phyloP scores from a whole-genome alignment of 2,113 vertebrate genomes.

The Hiodon tergisus region DNA sequence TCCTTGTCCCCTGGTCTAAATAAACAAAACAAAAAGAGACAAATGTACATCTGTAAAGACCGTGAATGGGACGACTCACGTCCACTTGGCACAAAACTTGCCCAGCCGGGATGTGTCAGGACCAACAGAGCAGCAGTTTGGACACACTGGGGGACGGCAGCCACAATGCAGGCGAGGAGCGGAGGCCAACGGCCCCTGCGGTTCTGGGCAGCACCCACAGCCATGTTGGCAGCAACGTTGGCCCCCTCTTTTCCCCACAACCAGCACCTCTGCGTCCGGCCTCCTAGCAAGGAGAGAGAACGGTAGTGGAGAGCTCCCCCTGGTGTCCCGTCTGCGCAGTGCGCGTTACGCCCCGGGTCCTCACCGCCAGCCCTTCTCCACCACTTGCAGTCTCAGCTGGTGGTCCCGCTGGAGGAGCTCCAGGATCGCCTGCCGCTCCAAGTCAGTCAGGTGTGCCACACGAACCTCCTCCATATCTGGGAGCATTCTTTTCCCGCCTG shows the following conservation, averaged over 20 bases:
- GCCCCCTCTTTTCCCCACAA: slow-evolving; percentile 84
- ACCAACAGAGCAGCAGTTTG: slow-evolving; percentile 62
- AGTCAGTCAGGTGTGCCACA: slow-evolving; percentile 76
- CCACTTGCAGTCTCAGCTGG: slow-evolving; percentile 68
- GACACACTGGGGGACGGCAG: slow-evolving; percentile 86
- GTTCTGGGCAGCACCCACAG: slow-evolving; percentile 85
- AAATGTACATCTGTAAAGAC: background rate
- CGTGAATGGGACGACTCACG: slow-evolving; percentile 65
- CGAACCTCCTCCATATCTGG: slow-evolving; percentile 67
- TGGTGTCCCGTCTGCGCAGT: too few species aligned
- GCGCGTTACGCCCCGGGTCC: slow-evolving; percentile 13
- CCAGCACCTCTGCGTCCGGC: slow-evolving; percentile 81
- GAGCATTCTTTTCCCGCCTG: background rate
- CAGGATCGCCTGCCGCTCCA: slow-evolving; percentile 77
- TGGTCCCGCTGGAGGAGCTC: slow-evolving; percentile 83
- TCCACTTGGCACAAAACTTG: slow-evolving; percentile 85
- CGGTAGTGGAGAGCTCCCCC: too few species aligned
- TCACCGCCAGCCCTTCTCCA: slow-evolving; percentile 83
- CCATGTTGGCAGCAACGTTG: slow-evolving; percentile 79
- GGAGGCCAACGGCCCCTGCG: slow-evolving; percentile 65
- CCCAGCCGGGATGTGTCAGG: slow-evolving; percentile 73
- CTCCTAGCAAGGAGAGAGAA: slow-evolving; percentile 54
- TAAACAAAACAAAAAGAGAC: too few species aligned
- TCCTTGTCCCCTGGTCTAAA: too few species aligned
- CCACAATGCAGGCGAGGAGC: slow-evolving; percentile 70